Percentiles rank a stretch among this genome's conserved stretches.
These are phyloP conservation scores for Eumeta japonica DNA, from an alignment of 1,140 invertebrate species.

Conservation along the genomic window DNA sequence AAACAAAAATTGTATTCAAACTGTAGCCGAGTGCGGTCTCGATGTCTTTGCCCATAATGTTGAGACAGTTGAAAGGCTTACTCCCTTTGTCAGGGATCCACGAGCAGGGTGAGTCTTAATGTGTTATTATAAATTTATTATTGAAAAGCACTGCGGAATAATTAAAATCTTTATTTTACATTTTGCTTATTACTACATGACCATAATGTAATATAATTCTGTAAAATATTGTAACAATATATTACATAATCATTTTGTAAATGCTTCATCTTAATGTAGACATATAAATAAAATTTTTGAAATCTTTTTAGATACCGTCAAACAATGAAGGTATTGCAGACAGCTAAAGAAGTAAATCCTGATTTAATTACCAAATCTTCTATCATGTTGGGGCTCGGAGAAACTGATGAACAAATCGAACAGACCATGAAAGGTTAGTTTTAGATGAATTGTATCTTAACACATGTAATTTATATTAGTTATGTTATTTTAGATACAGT, in stretches of 20 bases:
- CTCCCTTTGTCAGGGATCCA: constrained; percentile 88
- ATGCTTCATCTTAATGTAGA: too few species aligned
- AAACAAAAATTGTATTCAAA: constrained; percentile 71
- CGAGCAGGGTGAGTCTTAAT: constrained; percentile 64
- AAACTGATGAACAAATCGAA: constrained; percentile 87
- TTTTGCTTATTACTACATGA: too few species aligned
- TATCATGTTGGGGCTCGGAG: constrained; percentile 97
- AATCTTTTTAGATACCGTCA: constrained; percentile 65
- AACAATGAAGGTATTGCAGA: constrained; percentile 77
- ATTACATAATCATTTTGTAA: too few species aligned
- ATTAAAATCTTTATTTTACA: too few species aligned
- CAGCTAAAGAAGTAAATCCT: constrained; percentile 78
- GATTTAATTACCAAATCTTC: constrained; percentile 95
- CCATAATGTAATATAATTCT: too few species aligned
- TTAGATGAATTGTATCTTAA: too few species aligned
- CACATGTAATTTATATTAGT: too few species aligned
- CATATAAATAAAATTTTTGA: constrained; percentile 5
- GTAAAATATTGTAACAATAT: too few species aligned
- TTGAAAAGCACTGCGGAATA: too few species aligned
- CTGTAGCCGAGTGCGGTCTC: constrained; percentile 78
- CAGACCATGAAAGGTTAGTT: constrained; percentile 80
- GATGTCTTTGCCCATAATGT: constrained; percentile 98
- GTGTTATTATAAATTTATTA: neutral
- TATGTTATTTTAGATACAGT: too few species aligned
- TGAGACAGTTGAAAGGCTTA: constrained; percentile 89